Evolutionary conservation across 2,797 vertebrate species (phyloP).

Genomic region (Synanceia verrucosa): DNA sequence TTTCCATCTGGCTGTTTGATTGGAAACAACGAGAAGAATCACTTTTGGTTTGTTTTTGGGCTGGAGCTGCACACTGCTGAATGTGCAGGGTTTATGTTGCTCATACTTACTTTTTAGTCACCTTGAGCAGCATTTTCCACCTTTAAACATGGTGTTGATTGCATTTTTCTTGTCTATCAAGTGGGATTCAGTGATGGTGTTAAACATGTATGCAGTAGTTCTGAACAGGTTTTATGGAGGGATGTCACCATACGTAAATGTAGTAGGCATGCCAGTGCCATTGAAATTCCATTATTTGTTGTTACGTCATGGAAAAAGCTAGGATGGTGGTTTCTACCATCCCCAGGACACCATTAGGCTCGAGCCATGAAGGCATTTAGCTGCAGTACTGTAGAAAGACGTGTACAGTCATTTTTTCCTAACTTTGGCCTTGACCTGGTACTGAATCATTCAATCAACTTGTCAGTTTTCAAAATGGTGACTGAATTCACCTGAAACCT

Average conservation of each 20-base stretch:
- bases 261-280: background rate
- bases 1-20: background rate
- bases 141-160: background rate
- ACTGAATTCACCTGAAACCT: no score
- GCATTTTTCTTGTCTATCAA: background rate
- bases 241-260: background rate
- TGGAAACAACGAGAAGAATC: background rate
- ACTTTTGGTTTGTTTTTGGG: background rate
- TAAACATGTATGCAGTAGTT: background rate
- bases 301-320: no score
- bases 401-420: no score
- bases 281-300: no score
- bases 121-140: background rate
- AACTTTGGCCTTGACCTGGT: background rate
- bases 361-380: no score
- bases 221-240: background rate
- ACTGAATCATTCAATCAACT: no score
- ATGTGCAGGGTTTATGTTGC: background rate
- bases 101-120: background rate
- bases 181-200: no score
- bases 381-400: no score
- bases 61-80: background rate
- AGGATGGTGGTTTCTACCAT: no score
- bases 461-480: no score
- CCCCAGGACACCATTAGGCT: no score